Percentiles rank a stretch among this genome's conserved stretches.
phyloP scores from a whole-genome alignment of 2,888 invertebrate species.

The Sicus ferrugineus region DNA sequence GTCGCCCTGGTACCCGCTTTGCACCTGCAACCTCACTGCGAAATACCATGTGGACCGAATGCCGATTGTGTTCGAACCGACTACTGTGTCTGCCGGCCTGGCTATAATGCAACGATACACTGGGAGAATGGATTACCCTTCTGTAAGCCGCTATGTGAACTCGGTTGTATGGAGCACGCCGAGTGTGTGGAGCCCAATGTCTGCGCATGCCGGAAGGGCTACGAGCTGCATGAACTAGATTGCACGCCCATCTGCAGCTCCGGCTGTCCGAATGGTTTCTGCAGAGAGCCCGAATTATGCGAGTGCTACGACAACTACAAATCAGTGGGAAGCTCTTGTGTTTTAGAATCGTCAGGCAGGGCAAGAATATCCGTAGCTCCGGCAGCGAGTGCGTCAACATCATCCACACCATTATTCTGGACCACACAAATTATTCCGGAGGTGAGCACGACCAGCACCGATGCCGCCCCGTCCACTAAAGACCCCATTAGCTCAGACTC shows the following conservation, averaged over 20 bases:
- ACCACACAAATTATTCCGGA: not conserved
- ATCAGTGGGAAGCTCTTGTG: conserved; percentile 51
- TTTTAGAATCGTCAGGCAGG: not conserved
- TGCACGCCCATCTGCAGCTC: conserved; percentile 53
- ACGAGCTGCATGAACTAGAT: conserved; percentile 51
- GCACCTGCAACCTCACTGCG: not conserved
- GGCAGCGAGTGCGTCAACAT: not conserved
- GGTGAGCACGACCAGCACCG: not conserved
- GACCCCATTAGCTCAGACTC: not conserved
- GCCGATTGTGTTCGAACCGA: not conserved
- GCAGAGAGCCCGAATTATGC: conserved; percentile 54
- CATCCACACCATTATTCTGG: no score
- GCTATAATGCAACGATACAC: conserved; percentile 8
- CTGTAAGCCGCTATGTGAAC: conserved; percentile 36
- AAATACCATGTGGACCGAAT: not conserved
- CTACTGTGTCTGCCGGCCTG: not conserved
- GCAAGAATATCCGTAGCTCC: not conserved
- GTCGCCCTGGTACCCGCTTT: not conserved
- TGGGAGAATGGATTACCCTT: conserved; percentile 25
- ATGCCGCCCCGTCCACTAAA: not conserved
- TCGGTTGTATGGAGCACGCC: conserved; percentile 48
- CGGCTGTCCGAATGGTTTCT: conserved; percentile 52
- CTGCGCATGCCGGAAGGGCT: conserved; percentile 56
- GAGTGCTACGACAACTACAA: conserved; percentile 56
- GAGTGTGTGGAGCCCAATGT: conserved; percentile 53